phyloP scores from a whole-genome alignment of 2,113 vertebrate species.

The Channa argus region DNA sequence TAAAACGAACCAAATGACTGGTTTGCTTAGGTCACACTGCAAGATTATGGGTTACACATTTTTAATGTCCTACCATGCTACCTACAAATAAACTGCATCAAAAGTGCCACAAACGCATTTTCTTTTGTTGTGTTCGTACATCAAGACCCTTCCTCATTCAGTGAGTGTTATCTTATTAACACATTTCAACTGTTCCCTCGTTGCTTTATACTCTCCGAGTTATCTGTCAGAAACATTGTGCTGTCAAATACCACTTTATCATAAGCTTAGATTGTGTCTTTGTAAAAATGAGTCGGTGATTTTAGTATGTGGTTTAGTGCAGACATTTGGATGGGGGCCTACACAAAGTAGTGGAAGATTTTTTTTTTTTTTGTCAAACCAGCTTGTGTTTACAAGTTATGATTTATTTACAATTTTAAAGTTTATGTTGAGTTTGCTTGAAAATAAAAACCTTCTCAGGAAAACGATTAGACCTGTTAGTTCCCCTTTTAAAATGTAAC shows the following conservation, averaged over 20 bases:
- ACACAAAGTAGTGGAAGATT: too few relatives aligned
- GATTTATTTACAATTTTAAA: too few relatives aligned
- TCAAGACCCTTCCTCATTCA: background rate
- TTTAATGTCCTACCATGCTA: too few relatives aligned
- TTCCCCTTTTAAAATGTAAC: too few relatives aligned
- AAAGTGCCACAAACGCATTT: background rate
- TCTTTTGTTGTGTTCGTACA: background rate
- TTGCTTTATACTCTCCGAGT: background rate
- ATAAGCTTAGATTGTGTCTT: background rate
- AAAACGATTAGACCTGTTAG: too few relatives aligned
- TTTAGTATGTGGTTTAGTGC: background rate
- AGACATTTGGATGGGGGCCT: too few relatives aligned
- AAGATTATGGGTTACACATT: too few relatives aligned
- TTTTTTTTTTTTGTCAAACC: too few relatives aligned
- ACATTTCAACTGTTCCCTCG: background rate
- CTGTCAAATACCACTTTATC: background rate
- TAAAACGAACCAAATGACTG: background rate
- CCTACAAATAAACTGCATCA: background rate
- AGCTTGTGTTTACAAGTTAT: too few relatives aligned
- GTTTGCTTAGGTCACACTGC: slow-evolving; percentile 3
- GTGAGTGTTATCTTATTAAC: background rate
- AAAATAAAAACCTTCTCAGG: too few relatives aligned
- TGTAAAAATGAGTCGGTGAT: background rate
- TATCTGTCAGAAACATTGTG: background rate
- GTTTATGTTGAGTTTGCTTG: too few relatives aligned